These are phyloP conservation scores for Drosophila parvula DNA, from an alignment of 1,140 invertebrate species.

Conservation along the genomic window DNA sequence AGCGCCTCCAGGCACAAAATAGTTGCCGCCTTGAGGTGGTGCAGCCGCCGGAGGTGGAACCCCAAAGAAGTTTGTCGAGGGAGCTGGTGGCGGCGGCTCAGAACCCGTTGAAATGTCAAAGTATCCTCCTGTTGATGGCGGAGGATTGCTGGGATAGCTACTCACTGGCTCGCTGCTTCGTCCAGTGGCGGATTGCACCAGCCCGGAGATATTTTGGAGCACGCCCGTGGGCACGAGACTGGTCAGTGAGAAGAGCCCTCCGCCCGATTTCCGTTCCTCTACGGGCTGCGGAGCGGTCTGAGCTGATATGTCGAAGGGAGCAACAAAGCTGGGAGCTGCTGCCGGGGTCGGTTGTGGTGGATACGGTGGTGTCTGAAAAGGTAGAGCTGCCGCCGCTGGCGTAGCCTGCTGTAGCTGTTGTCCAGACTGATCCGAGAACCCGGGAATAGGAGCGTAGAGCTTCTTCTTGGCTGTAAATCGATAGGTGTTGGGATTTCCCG, in stretches of 20 bases:
- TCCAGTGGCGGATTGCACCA: slow-evolving; percentile 77
- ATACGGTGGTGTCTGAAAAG: slow-evolving; percentile 64
- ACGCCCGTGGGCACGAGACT: slow-evolving; percentile 74
- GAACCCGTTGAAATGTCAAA: slow-evolving; percentile 50
- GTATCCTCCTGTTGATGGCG: slow-evolving; percentile 31
- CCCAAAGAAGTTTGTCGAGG: slow-evolving; percentile 27
- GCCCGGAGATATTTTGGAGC: slow-evolving; percentile 75
- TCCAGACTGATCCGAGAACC: slow-evolving; percentile 77
- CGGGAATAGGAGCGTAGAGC: slow-evolving; percentile 86
- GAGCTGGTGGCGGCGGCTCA: slow-evolving; percentile 1
- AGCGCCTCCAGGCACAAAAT: slow-evolving; percentile 18
- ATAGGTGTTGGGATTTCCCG: slow-evolving; percentile 84
- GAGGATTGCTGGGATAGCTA: slow-evolving; percentile 1
- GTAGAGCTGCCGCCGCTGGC: slow-evolving; percentile 1
- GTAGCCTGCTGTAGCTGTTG: slow-evolving; percentile 1
- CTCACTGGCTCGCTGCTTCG: slow-evolving; percentile 46
- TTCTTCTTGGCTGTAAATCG: slow-evolving; percentile 85
- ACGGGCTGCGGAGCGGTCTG: slow-evolving; percentile 12
- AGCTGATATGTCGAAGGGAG: slow-evolving; percentile 38
- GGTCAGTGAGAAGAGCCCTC: slow-evolving; percentile 76
- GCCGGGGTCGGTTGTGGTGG: slow-evolving; percentile 25
- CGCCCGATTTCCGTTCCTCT: slow-evolving; percentile 72
- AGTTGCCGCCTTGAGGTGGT: slow-evolving; percentile 12
- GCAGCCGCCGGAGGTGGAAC: not conserved
- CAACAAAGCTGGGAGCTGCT: slow-evolving; percentile 15